Conservation (phyloP, 2,797 vertebrate genomes). For the Erethizon dorsatum region DNA sequence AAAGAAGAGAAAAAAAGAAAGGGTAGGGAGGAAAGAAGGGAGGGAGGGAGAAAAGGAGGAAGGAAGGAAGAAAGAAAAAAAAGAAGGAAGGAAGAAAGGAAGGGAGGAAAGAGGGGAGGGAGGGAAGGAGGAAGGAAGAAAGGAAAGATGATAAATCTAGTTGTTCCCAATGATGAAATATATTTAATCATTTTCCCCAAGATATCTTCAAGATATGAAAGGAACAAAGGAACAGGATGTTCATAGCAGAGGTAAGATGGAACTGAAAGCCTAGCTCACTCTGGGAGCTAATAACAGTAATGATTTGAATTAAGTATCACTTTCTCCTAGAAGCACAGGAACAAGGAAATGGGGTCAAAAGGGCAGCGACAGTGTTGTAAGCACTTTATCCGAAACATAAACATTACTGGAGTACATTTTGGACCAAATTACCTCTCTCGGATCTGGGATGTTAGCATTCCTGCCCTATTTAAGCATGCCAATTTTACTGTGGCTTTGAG, state of each 20-base stretch:
- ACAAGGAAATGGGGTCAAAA: slow-evolving; percentile 92
- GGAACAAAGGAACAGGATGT: slow-evolving; percentile 93
- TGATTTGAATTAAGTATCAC: slow-evolving; percentile 92
- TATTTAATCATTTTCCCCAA: slow-evolving; percentile 88
- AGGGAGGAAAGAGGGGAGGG: no score
- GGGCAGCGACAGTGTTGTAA: slow-evolving; percentile 92
- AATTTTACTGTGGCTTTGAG: slow-evolving; percentile 89
- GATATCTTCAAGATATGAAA: slow-evolving; percentile 90
- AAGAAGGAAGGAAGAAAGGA: rapidly evolving
- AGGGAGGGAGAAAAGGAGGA: rapidly evolving
- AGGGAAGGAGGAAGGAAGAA: rapidly evolving
- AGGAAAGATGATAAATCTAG: slow-evolving; percentile 52
- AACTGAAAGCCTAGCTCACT: slow-evolving; percentile 90
- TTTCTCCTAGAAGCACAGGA: slow-evolving; percentile 91
- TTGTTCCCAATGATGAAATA: slow-evolving; percentile 81
- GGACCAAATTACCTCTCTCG: slow-evolving; percentile 93
- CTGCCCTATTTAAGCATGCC: slow-evolving; percentile 89
- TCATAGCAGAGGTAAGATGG: slow-evolving; percentile 91
- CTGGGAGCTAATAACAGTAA: slow-evolving; percentile 91
- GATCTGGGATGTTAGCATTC: slow-evolving; percentile 91
- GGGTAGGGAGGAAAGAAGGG: rapidly evolving
- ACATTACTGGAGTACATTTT: slow-evolving; percentile 93
- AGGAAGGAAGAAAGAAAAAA: no score
- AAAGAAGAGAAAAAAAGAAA: not conserved
- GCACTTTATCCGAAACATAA: slow-evolving; percentile 94